phyloP scores from a whole-genome alignment of 2,888 invertebrate genomes.

The Hirtodrosophila cameraria region DNA sequence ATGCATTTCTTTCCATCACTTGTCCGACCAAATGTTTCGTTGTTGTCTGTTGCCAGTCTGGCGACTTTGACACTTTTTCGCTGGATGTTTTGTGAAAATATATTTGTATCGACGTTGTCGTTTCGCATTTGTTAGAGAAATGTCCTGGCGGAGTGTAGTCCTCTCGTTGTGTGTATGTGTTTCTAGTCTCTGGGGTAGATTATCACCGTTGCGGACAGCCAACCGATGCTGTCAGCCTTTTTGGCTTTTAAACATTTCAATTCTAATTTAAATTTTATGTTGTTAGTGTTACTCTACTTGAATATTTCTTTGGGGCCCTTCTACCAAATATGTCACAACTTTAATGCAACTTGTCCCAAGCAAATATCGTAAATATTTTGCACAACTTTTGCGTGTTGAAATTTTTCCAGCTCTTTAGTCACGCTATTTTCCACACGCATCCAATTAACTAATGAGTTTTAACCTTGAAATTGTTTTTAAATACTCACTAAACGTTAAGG shows the following conservation, averaged over 20 bases:
- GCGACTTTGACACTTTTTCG: slow-evolving; percentile 55
- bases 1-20: slow-evolving; percentile 56
- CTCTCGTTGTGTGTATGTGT: slow-evolving; percentile 25
- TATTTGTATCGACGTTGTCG: slow-evolving; percentile 40
- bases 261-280: slow-evolving; percentile 69
- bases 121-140: slow-evolving; percentile 18
- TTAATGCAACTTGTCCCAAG: slow-evolving; percentile 1
- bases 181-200: slow-evolving; percentile 59
- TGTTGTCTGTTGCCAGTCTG: slow-evolving; percentile 52
- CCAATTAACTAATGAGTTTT: slow-evolving; percentile 28
- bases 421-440: slow-evolving; percentile 11
- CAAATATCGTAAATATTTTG: slow-evolving; percentile 23
- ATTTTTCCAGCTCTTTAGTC: neutral
- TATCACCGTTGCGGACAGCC: slow-evolving; percentile 55
- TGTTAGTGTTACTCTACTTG: slow-evolving; percentile 12
- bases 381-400: slow-evolving; percentile 25
- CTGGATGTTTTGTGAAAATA: slow-evolving; percentile 17
- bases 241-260: slow-evolving; percentile 61
- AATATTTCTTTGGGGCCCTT: neutral
- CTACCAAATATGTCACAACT: neutral
- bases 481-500: too few species aligned
- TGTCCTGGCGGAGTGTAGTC: slow-evolving; percentile 8
- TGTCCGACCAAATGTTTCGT: slow-evolving; percentile 57
- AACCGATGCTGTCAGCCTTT: slow-evolving; percentile 21
- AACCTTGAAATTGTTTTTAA: slow-evolving; percentile 13